Percentiles rank a stretch among this genome's conserved stretches.
These are phyloP conservation scores for Aptenodytes forsteri DNA, from an alignment of 2,113 vertebrate species.

Conservation along the genomic window DNA sequence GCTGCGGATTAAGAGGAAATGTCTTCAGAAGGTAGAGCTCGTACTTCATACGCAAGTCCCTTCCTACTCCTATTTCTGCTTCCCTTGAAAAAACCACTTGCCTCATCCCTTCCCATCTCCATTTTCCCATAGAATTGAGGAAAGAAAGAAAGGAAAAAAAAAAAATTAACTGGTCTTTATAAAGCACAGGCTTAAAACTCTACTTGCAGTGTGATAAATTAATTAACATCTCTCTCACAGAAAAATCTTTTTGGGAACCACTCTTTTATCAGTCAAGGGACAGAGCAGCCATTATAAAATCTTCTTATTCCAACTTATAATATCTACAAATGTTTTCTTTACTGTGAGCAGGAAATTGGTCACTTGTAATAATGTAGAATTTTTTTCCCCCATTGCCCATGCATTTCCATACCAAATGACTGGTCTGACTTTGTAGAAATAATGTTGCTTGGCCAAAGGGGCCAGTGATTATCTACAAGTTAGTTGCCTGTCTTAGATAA, in stretches of 20 bases:
- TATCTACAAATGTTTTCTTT: neutral
- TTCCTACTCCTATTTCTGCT: neutral
- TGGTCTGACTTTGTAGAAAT: neutral
- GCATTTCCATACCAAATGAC: neutral
- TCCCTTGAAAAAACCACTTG: neutral
- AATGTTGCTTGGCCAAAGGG: neutral
- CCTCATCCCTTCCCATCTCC: neutral
- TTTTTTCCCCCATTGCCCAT: neutral
- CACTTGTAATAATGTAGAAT: neutral
- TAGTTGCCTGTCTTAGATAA: neutral
- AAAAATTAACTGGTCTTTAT: neutral
- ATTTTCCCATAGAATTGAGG: neutral
- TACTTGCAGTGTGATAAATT: neutral
- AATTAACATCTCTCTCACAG: neutral
- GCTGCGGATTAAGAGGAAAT: neutral
- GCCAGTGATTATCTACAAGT: neutral
- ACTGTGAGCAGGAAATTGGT: neutral
- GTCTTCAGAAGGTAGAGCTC: slow-evolving; percentile 6
- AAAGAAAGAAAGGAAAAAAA: neutral
- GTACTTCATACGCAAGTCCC: neutral
- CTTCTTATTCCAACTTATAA: neutral
- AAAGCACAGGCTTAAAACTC: neutral
- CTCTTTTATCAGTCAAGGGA: neutral
- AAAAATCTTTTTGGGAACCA: neutral
- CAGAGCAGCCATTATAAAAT: neutral